These are phyloP conservation scores for pig (Sus scrofa) DNA, from an alignment of 2,113 vertebrate species.

Conservation along the genomic window DNA sequence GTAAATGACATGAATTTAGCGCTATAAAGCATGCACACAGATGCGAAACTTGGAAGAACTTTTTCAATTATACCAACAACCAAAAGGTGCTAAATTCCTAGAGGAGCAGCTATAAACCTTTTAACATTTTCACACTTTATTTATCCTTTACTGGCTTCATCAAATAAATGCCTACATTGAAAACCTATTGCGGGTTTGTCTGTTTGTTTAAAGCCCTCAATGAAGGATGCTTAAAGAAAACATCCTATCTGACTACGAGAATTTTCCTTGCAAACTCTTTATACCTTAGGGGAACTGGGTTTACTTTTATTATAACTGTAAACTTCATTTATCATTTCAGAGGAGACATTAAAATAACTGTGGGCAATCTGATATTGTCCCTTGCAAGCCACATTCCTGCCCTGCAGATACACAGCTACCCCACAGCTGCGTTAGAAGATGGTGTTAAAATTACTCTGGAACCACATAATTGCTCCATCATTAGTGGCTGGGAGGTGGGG, in stretches of 20 bases:
- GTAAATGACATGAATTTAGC: neutral
- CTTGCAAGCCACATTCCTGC: constrained; percentile 58
- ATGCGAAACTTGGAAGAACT: neutral
- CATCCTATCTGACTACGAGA: neutral
- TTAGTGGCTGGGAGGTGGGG: neutral
- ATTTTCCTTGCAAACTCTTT: constrained; percentile 50
- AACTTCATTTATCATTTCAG: constrained; percentile 73
- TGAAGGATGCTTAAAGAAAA: neutral
- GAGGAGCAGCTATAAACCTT: neutral
- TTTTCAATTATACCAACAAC: constrained; percentile 35
- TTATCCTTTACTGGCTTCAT: neutral
- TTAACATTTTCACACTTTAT: neutral
- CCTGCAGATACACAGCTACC: constrained; percentile 46
- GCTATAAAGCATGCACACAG: neutral
- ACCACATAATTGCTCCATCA: constrained; percentile 45
- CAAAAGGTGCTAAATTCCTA: neutral
- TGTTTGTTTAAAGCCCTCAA: neutral
- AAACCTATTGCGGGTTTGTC: neutral
- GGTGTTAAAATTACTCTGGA: constrained; percentile 59
- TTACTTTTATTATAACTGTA: constrained; percentile 66
- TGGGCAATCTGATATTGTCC: constrained; percentile 45
- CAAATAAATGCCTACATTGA: constrained; percentile 40
- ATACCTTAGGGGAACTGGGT: constrained; percentile 24
- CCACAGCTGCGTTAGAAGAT: constrained; percentile 51
- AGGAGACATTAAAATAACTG: constrained; percentile 74